These are phyloP conservation scores for Ceyx margarethae DNA, from an alignment of 2,113 vertebrate genomes.

Conservation along the genomic window DNA sequence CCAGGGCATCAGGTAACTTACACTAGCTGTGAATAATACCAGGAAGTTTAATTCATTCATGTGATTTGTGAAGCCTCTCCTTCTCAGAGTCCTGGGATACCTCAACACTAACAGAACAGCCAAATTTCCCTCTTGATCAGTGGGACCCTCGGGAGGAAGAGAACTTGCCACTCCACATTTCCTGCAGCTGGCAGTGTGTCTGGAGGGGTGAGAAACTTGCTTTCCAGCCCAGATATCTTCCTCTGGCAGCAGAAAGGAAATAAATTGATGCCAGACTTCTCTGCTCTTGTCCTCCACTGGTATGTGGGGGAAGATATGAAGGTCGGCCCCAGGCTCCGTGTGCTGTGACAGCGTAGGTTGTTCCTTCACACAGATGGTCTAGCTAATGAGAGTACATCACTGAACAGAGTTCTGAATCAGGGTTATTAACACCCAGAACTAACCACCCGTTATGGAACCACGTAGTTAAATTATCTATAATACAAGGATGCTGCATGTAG, in stretches of 20 bases:
- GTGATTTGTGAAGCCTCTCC: background rate
- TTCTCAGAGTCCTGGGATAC: background rate
- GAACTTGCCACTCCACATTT: background rate
- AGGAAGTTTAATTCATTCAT: background rate
- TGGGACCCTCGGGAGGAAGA: background rate
- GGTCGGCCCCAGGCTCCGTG: conserved; percentile 22
- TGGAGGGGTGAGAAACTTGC: background rate
- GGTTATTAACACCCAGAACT: conserved; percentile 34
- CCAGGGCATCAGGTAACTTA: background rate
- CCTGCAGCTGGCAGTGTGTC: background rate
- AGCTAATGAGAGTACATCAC: conserved; percentile 39
- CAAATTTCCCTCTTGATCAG: background rate
- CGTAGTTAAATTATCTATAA: background rate
- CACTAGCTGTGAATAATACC: background rate
- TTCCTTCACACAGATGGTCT: conserved; percentile 49
- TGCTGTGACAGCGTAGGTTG: conserved; percentile 34
- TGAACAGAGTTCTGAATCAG: conserved; percentile 35
- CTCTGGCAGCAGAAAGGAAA: background rate
- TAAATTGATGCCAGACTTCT: background rate
- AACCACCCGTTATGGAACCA: background rate
- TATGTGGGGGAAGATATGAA: conserved; percentile 29
- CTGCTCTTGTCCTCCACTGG: conserved; percentile 5
- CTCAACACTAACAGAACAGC: background rate
- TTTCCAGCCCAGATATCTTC: background rate
- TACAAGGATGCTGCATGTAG: background rate